These are phyloP conservation scores for Cossypha caffra DNA, from an alignment of 2,797 vertebrate species.

Conservation along the genomic window DNA sequence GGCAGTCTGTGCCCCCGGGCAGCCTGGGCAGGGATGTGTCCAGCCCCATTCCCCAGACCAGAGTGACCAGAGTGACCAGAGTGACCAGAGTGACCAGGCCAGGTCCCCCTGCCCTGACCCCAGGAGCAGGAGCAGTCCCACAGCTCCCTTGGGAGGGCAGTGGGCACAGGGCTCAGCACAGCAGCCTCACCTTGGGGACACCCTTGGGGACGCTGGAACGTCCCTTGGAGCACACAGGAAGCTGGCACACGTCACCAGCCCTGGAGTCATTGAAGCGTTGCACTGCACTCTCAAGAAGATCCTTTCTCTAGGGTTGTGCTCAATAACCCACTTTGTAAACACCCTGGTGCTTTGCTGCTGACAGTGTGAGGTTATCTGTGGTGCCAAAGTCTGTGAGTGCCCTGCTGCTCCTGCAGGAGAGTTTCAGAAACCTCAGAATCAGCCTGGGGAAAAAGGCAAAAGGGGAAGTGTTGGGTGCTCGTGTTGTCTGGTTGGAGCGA, in stretches of 20 bases:
- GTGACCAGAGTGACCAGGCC: too few species aligned
- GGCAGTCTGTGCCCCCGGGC: fast-evolving
- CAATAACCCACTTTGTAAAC: not conserved
- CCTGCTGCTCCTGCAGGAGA: not conserved
- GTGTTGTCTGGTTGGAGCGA: not conserved
- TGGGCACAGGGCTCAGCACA: not conserved
- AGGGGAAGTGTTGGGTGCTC: not conserved
- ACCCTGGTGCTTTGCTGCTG: not conserved
- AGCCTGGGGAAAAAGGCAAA: not conserved
- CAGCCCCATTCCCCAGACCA: fast-evolving
- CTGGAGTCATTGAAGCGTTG: not conserved
- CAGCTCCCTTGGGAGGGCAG: not conserved
- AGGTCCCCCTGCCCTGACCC: fast-evolving
- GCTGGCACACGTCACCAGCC: fast-evolving
- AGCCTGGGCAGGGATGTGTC: not conserved
- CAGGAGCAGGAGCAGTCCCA: fast-evolving
- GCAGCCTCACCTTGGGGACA: too few species aligned
- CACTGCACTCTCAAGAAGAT: not conserved
- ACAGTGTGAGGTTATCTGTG: not conserved
- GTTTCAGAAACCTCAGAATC: not conserved
- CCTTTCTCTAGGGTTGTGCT: not conserved
- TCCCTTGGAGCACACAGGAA: not conserved
- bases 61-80: too few species aligned
- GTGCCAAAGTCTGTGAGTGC: not conserved
- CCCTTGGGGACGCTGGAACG: not conserved